Evolutionary conservation across 1,140 invertebrate genomes (phyloP).

Genomic region (Drosophila auraria): DNA sequence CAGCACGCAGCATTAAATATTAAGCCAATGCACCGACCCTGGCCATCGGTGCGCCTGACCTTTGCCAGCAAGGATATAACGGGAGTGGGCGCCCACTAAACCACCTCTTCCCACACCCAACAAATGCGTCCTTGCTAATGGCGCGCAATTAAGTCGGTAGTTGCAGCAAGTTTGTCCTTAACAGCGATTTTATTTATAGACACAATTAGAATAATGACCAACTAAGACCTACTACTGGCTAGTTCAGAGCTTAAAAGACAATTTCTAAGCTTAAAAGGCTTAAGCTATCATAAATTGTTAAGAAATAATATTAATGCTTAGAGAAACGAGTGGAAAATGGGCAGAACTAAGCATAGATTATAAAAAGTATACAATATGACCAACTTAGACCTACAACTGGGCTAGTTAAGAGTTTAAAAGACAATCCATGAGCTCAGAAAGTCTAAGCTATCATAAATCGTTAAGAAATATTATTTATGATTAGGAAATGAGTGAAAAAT

Average conservation of each 20-base stretch:
- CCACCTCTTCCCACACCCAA: too few relatives aligned
- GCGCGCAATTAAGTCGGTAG: constrained; percentile 56
- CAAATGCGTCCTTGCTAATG: constrained; percentile 60
- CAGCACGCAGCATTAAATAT: constrained; percentile 62
- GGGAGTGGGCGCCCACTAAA: constrained; percentile 9
- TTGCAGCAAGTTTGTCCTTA: constrained; percentile 28
- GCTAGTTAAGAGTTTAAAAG: background rate
- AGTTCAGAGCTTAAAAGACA: background rate
- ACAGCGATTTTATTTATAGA: constrained; percentile 10
- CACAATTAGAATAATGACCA: background rate
- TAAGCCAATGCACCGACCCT: constrained; percentile 51
- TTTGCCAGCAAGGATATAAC: constrained; percentile 59
- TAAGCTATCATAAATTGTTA: background rate
- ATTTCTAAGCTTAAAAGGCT: background rate
- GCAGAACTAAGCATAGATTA: background rate
- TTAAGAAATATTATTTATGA: background rate
- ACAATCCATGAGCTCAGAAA: background rate
- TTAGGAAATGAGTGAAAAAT: background rate
- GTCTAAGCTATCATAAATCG: background rate
- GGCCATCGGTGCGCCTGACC: constrained; percentile 48
- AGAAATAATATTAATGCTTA: background rate
- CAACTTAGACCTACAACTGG: background rate
- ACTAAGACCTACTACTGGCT: background rate
- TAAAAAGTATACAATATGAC: background rate
- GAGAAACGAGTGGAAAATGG: background rate